Evolutionary conservation across 2,888 invertebrate species (phyloP), one percentile per base, ranked within the genome.

Genomic region (Endomychus coccineus): DNA sequence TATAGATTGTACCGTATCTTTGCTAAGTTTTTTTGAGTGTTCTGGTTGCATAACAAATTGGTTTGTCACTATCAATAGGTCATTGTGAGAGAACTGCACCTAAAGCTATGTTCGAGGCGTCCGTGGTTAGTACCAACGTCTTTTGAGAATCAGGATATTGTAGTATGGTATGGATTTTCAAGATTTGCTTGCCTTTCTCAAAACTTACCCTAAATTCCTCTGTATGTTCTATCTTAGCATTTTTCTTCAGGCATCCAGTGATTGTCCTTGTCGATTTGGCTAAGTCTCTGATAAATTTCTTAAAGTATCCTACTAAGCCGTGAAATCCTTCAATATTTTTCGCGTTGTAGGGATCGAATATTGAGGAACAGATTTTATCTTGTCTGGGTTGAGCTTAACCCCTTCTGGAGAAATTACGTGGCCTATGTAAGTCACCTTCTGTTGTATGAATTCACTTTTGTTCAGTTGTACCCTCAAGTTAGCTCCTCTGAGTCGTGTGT

Each of bases 111-210:
- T 45, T 34, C 12, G 31, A 34, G 4, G 46, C 41, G 31, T 46
- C 43, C 1, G 41, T 43, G 7, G 47, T 47, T 16, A 44, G 12
- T 17, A 33, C 27, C 31, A 47, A 47, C 23, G 13, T 15, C 39
- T 46, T 22, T 11, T 14, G 15, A 27, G 43, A 46, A 24, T 46
- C 36, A 3, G 44, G 46, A 22, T 41, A 39, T 34, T 38, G 28
- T 23, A 43, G 25, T 10, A 46, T 40, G 12, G 40, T 44, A 7
- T 40, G 25, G 16, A 35, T 41, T 9, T 28, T 34, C 27, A 40
- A 25, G 3, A 42, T 17, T 9, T 5, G 27, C 28, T 36, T 42
- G 13, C 35, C 36, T 3, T 13, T 3, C 3, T 42, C 16, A 16
- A 42, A 42, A 14, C 22, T n/a, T 15, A 28, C 39, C 39, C 2